Conservation (phyloP, 2,888 invertebrate species). For the Barypeithes pellucidus region DNA sequence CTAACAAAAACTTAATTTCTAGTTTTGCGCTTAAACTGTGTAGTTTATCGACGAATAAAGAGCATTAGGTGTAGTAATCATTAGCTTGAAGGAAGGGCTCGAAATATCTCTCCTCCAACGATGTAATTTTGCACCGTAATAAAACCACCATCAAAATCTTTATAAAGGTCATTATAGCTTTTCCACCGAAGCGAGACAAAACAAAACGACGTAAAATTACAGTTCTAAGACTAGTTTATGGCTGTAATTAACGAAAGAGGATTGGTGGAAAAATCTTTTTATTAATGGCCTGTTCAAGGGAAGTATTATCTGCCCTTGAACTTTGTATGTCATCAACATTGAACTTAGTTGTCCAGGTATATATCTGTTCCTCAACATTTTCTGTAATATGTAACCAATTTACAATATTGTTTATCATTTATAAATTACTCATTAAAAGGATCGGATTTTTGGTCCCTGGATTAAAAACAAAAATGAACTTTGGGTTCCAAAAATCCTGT, state of each 20-base stretch:
- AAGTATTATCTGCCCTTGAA: conserved; percentile 13
- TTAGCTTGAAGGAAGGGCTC: not conserved
- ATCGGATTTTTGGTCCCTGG: no score
- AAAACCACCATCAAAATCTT: conserved; percentile 46
- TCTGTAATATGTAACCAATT: no score
- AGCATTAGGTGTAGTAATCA: not conserved
- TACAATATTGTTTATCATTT: no score
- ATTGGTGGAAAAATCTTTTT: conserved; percentile 44
- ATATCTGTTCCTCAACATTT: no score
- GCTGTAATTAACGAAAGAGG: conserved; percentile 53
- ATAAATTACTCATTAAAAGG: no score
- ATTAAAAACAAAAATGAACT: no score
- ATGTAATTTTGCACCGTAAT: conserved; percentile 39
- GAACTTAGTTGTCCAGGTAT: not conserved
- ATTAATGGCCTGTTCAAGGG: conserved; percentile 42
- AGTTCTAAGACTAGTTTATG: conserved; percentile 50
- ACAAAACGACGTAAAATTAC: conserved; percentile 51
- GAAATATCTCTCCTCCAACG: not conserved
- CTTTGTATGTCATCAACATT: conserved; percentile 16
- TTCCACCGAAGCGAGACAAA: conserved; percentile 36
- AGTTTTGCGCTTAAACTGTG: no score
- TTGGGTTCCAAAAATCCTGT: no score
- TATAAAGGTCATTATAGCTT: conserved; percentile 45
- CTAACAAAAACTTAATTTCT: no score
- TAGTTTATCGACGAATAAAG: no score